Base-by-base conservation (phyloP, 2,113 vertebrate genomes). In the Cynoglossus semilaevis region DNA sequence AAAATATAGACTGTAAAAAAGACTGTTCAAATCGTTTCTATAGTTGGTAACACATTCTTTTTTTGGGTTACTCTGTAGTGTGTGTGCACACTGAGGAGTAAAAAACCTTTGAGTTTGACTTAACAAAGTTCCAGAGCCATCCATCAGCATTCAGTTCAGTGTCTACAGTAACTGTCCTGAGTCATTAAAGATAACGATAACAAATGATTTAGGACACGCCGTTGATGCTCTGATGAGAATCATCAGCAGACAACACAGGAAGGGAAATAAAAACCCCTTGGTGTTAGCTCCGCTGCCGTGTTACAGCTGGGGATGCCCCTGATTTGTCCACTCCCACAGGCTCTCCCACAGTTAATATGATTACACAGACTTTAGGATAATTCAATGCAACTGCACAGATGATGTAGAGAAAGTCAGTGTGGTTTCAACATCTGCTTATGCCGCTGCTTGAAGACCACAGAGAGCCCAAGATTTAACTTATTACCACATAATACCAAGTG, bases 351-450 rank as follows among this genome's bases (percentile, higher is more conserved):
- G 53, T 75, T 90, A 90, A 91, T 87, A 65, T 65, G 85, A 90
- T 90, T 90, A 89, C 74, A 54, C 67, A 77, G 82, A 89, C 88
- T 87, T 88, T 83, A 81, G 78, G 84, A 83, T 90, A 83, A 89
- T 87, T 87, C 74, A 85, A 77, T 69, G 77, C 78, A 70, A 85
- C 76, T 83, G 72, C 68, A 65, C 44, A 56, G 80, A 79, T 86
- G 87, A 87, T 87, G 86, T 84, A 29, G 8, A 7, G 70, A 53
- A 43, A 85, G 65, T 78, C 76, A 58, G 60, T 73, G 73, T 40
- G 70, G 69, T 79, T 79, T 80, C 84, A 70, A 78, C 79, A 81
- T 84, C 84, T 70, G 69, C 85, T 88, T 82, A 81, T 81, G 83
- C 86, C 66, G 45, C 65, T 40, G 9, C 45, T 42, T 10, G 58